These are phyloP conservation scores for Mionectes olivaceus DNA, from an alignment of 2,797 vertebrate species.

Conservation along the genomic window DNA sequence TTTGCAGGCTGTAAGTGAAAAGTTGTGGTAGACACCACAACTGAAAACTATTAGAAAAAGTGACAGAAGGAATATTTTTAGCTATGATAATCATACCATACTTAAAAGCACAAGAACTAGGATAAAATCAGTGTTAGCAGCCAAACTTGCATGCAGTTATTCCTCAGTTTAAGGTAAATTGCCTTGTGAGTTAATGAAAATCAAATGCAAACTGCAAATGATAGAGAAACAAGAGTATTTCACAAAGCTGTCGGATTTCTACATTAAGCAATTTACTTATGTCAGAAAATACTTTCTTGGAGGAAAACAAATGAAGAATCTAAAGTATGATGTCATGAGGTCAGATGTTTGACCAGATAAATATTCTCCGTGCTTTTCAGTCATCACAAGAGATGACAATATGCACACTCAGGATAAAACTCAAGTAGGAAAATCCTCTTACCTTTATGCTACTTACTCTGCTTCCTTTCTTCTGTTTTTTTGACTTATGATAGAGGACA, in stretches of 20 bases:
- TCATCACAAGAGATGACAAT: background rate
- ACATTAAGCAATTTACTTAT: background rate
- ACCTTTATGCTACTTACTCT: background rate
- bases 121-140: background rate
- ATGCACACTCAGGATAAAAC: background rate
- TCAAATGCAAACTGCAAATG: background rate
- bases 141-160: background rate
- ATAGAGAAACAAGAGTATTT: background rate
- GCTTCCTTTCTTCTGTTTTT: background rate
- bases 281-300: background rate
- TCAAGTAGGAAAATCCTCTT: background rate
- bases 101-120: background rate
- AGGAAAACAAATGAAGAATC: background rate
- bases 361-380: background rate
- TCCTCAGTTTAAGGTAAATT: background rate
- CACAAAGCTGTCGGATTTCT: background rate
- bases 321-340: background rate
- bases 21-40: background rate
- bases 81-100: background rate
- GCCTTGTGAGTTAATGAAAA: background rate
- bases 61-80: background rate
- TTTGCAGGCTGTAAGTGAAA: background rate
- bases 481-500: background rate
- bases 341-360: background rate
- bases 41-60: background rate